Conservation (phyloP, 2,888 invertebrate genomes). For the Stenodera caucasica region DNA sequence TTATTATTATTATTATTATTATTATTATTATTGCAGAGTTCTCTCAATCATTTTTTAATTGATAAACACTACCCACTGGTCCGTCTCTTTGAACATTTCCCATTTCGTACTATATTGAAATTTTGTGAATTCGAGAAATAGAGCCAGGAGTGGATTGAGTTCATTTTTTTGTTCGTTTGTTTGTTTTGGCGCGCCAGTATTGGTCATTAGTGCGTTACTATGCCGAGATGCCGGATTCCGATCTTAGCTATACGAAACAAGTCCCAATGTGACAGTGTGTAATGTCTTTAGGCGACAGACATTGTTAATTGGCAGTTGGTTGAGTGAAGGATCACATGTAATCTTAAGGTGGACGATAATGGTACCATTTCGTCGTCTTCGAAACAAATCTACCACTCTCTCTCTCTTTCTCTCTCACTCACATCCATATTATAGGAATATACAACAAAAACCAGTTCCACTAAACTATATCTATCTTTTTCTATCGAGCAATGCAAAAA, state of each 20-base stretch:
- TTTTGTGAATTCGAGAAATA: too few species aligned
- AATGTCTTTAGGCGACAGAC: constrained; percentile 28
- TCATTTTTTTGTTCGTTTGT: too few species aligned
- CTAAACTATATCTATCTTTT: neutral
- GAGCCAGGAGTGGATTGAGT: too few species aligned
- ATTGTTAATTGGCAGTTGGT: constrained; percentile 34
- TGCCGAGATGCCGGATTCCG: neutral
- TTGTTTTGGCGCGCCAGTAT: too few species aligned
- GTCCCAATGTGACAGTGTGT: neutral
- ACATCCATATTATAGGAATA: neutral
- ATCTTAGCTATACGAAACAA: neutral
- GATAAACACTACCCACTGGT: neutral
- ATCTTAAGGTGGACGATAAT: constrained; percentile 13
- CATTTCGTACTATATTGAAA: too few species aligned
- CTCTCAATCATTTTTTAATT: constrained; percentile 2
- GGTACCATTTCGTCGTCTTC: constrained; percentile 14
- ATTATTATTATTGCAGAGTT: neutral
- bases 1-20: too few species aligned
- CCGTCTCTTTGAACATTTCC: too few species aligned
- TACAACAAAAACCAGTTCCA: neutral
- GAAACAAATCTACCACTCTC: neutral
- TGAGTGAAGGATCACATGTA: constrained; percentile 32
- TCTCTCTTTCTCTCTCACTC: too few species aligned
- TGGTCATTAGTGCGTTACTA: neutral
- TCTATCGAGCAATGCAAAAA: neutral